These are phyloP conservation scores for Sinohyriopsis cumingii DNA, from an alignment of 2,888 invertebrate genomes.

Conservation along the genomic window DNA sequence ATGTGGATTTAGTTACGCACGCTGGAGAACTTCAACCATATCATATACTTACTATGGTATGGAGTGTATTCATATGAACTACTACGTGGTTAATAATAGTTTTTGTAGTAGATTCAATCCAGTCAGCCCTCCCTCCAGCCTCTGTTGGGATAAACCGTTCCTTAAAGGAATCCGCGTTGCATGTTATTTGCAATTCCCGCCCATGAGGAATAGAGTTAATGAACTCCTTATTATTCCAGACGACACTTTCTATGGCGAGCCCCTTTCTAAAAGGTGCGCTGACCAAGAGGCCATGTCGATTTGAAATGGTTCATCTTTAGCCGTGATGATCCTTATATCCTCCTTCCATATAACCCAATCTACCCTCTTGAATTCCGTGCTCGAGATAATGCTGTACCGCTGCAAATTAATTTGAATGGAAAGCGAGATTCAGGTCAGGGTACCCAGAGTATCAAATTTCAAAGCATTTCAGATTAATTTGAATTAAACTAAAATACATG, in stretches of 20 bases:
- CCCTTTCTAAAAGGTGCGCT: slow-evolving; percentile 36
- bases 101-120: slow-evolving; percentile 14
- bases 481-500: too few species aligned
- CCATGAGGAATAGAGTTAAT: slow-evolving; percentile 37
- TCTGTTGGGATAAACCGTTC: slow-evolving; percentile 47
- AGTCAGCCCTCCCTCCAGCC: slow-evolving; percentile 36
- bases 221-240: slow-evolving; percentile 41
- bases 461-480: too few species aligned
- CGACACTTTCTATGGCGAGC: slow-evolving; percentile 42
- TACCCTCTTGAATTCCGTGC: too few species aligned
- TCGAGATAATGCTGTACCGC: too few species aligned
- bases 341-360: too few species aligned
- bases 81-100: slow-evolving; percentile 23
- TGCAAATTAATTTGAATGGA: too few species aligned
- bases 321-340: too few species aligned
- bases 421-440: too few species aligned
- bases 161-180: slow-evolving; percentile 25
- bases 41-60: slow-evolving; percentile 18
- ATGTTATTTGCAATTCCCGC: slow-evolving; percentile 40
- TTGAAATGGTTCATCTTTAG: slow-evolving; percentile 31
- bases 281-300: slow-evolving; percentile 22
- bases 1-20: too few species aligned
- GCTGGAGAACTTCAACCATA: too few species aligned
- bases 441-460: too few species aligned
- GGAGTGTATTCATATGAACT: slow-evolving; percentile 19